Base-by-base conservation (phyloP, 2,113 vertebrate genomes). In the Ariopsis seemanni region DNA sequence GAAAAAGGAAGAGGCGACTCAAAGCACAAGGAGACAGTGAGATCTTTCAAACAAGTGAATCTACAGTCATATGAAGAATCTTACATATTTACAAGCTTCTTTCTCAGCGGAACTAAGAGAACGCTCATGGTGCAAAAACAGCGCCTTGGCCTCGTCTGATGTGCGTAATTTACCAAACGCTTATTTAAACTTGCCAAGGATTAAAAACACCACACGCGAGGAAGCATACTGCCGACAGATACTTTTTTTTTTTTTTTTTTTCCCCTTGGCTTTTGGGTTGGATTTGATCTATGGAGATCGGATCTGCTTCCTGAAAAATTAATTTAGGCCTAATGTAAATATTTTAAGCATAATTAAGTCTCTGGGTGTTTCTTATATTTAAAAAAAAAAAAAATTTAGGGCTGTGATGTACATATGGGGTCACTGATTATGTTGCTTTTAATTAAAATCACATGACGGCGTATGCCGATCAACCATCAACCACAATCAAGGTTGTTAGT, bases 31-130 rank as follows among this genome's bases (percentile, higher is more conserved):
- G 27, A 63, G 48, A 50, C 11, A 22, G 55, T 9, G 30, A 60
- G 53, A 27, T 52, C n/a, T 82, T 72, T 82, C 34, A 82, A 87
- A 27, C 65, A 53, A 62, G 53, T 11, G 71, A 74, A 60, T 25
- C 52, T 27, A 18, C 82, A 82, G 72, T 58, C 53, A 17, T 55
- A 55, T 27, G 42, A 69, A 15, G 20, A 75, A 62, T 58, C 48
- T 27, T 79, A 27, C 75, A 86, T 80, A 86, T 80, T 86, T 86
- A 63, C 48, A 5, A 53, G 60, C 15, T 52, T 55, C n/a, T 52
- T 86, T 69, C 60, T 67, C 62, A 15, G 75, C 4, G 52, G 75
- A 75, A 75, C 84, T 48, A 42, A 77, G 12, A 62, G 57, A 62
- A 62, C 11, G 50, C 50, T 67, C 14, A n/a, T 34, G 22, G 75